These are phyloP conservation scores for Alcedo quadribrachys DNA, from an alignment of 2,797 vertebrate species.

Conservation along the genomic window DNA sequence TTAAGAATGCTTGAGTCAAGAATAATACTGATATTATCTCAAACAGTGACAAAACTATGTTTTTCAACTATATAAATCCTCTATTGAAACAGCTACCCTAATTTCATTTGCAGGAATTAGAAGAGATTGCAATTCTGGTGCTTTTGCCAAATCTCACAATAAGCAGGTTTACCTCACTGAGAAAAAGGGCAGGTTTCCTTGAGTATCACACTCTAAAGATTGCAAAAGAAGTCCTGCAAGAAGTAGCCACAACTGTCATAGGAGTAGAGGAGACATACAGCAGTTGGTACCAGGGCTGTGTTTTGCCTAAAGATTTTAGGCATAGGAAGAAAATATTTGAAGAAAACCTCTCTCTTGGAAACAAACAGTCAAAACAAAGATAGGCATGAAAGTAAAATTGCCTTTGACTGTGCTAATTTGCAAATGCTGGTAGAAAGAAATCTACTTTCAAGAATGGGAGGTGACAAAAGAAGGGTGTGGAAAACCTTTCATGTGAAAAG, in stretches of 20 bases:
- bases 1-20: not conserved
- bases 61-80: not conserved
- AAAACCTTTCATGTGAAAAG: conserved; percentile 45
- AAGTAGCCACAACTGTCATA: not conserved
- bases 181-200: not conserved
- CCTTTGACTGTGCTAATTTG: conserved; percentile 7
- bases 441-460: conserved; percentile 20
- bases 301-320: not conserved
- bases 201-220: not conserved
- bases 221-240: not conserved
- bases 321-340: not conserved
- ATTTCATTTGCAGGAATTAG: not conserved
- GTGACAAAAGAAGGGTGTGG: not conserved
- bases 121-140: not conserved
- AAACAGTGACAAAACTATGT: not conserved
- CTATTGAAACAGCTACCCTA: rapidly evolving
- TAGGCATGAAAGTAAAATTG: not conserved
- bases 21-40: not conserved
- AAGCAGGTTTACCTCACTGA: not conserved
- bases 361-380: not conserved
- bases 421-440: conserved; percentile 13
- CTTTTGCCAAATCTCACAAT: not conserved
- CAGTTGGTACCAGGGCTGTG: not conserved
- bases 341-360: conserved; percentile 17
- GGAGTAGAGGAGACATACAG: not conserved